These are phyloP conservation scores for Drosophila tanythrix DNA, from an alignment of 2,888 invertebrate species.

Conservation along the genomic window DNA sequence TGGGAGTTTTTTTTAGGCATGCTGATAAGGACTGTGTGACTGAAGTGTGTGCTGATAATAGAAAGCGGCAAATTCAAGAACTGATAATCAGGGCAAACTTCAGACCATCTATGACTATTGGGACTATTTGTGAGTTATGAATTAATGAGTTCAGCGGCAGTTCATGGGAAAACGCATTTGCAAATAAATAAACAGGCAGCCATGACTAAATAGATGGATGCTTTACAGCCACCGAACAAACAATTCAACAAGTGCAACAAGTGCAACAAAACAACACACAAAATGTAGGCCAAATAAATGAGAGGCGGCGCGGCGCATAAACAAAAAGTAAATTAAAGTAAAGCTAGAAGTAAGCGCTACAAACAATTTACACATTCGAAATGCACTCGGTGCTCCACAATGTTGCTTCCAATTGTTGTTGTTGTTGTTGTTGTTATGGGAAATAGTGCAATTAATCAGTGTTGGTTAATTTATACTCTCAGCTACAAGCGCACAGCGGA, in stretches of 20 bases:
- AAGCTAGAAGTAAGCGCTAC: constrained; percentile 33
- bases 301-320: constrained; percentile 44
- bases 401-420: not conserved
- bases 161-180: constrained; percentile 53
- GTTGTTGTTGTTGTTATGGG: constrained; percentile 7
- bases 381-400: constrained; percentile 38
- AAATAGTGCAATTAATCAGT: constrained; percentile 68
- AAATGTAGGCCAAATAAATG: constrained; percentile 70
- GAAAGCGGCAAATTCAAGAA: not conserved
- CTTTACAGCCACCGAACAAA: constrained; percentile 31
- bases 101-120: not conserved
- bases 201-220: constrained; percentile 20
- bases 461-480: constrained; percentile 43
- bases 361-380: constrained; percentile 24
- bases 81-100: not conserved
- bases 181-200: constrained; percentile 42
- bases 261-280: constrained; percentile 21
- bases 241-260: constrained; percentile 33
- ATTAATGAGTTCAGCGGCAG: constrained; percentile 65
- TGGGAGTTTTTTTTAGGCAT: constrained; percentile 1
- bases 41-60: constrained; percentile 6
- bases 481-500: constrained; percentile 26
- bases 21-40: constrained; percentile 30
- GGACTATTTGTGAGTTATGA: constrained; percentile 34
- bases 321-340: constrained; percentile 47